Evolutionary conservation across 2,797 vertebrate genomes (phyloP).

Genomic region (Phataginus tricuspis): DNA sequence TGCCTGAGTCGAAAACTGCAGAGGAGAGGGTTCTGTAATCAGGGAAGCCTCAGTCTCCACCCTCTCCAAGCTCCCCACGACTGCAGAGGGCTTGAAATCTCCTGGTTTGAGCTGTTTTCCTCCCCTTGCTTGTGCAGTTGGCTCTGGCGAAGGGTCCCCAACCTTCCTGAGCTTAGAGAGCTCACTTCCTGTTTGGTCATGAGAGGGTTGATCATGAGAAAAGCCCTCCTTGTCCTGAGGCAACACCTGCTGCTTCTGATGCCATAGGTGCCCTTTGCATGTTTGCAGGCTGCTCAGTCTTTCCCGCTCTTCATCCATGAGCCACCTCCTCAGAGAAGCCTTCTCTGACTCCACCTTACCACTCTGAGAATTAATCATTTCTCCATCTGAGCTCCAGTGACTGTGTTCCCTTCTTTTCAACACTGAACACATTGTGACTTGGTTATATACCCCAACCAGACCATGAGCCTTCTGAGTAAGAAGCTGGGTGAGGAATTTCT

Average conservation of each 20-base stretch:
- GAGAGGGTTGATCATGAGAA: background rate
- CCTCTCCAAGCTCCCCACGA: background rate
- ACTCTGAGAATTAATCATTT: background rate
- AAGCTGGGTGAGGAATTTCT: background rate
- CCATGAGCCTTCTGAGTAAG: background rate
- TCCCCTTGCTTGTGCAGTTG: background rate
- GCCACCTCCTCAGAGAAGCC: background rate
- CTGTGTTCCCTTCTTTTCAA: background rate
- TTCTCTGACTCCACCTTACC: background rate
- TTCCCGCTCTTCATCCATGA: background rate
- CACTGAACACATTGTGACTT: background rate
- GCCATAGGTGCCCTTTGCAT: too few species aligned
- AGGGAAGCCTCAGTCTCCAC: too few species aligned
- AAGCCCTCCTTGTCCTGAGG: background rate
- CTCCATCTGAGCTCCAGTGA: background rate
- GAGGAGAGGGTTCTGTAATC: background rate
- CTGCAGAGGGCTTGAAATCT: background rate
- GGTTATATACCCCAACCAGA: background rate
- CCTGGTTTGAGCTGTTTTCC: background rate
- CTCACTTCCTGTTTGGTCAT: background rate
- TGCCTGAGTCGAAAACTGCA: rapidly evolving
- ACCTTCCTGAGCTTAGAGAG: background rate
- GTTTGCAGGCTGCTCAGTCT: background rate
- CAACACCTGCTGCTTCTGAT: background rate
- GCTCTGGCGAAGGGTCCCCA: background rate